Conservation (phyloP, 2,888 invertebrate genomes). For the Lithophane ornitopus region DNA sequence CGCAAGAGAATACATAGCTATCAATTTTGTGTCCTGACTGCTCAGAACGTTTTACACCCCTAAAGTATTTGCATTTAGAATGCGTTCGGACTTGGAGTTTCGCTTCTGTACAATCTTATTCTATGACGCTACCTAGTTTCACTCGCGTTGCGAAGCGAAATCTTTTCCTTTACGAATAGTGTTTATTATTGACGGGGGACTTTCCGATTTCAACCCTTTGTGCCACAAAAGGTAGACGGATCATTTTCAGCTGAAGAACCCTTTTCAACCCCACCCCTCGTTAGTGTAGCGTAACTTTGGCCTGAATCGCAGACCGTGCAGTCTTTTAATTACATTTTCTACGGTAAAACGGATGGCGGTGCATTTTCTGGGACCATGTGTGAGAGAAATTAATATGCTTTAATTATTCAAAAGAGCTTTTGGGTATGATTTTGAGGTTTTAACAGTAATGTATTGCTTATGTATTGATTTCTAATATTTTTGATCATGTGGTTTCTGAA, state of each 20-base stretch:
- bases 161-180: slow-evolving; percentile 50
- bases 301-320: slow-evolving; percentile 29
- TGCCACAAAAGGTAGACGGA: slow-evolving; percentile 47
- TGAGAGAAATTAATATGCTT: slow-evolving; percentile 50
- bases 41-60: background rate
- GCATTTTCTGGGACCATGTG: slow-evolving; percentile 48
- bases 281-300: slow-evolving; percentile 52
- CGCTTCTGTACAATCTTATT: background rate
- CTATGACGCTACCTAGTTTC: background rate
- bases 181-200: slow-evolving; percentile 57
- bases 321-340: slow-evolving; percentile 57
- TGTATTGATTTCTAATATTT: background rate
- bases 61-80: background rate
- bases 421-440: slow-evolving; percentile 2
- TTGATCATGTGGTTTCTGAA: too few relatives aligned
- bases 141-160: slow-evolving; percentile 22
- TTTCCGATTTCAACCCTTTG: slow-evolving; percentile 59
- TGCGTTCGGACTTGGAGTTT: background rate
- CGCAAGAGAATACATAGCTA: background rate
- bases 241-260: slow-evolving; percentile 51
- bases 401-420: slow-evolving; percentile 49
- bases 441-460: background rate
- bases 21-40: background rate
- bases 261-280: slow-evolving; percentile 51
- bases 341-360: slow-evolving; percentile 32